Conservation (phyloP, 2,113 vertebrate species). For the Todiramphus chloris region DNA sequence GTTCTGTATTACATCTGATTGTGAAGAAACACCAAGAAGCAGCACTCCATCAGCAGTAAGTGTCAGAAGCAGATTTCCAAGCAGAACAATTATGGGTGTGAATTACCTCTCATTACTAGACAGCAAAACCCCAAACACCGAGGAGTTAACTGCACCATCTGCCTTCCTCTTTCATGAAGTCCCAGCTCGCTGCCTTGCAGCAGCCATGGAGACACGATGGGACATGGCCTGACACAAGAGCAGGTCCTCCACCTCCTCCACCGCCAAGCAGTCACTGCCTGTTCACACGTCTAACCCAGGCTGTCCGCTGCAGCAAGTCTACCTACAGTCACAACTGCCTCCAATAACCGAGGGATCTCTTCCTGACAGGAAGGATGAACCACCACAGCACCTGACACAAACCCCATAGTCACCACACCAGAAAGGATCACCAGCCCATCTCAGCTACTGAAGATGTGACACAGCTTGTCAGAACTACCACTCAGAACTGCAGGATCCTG, state of each 20-base stretch:
- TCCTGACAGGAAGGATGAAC: background rate
- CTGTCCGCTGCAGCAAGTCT: background rate
- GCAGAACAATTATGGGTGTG: accelerated
- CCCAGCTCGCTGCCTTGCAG: background rate
- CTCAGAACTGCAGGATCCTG: background rate
- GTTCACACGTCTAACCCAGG: background rate
- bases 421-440: background rate
- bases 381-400: background rate
- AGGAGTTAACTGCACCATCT: background rate
- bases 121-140: background rate
- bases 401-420: background rate
- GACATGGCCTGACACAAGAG: background rate
- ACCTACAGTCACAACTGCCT: background rate
- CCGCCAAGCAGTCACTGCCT: background rate
- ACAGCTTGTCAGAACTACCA: background rate
- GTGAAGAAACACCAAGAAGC: background rate
- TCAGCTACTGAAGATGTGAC: background rate
- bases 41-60: background rate
- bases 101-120: background rate
- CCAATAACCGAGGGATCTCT: accelerated
- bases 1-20: background rate
- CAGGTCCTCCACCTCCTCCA: background rate
- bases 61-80: background rate
- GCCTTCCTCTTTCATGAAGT: background rate
- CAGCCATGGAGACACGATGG: accelerated